Conservation (phyloP, 2,797 vertebrate genomes). For the Tadarida brasiliensis region DNA sequence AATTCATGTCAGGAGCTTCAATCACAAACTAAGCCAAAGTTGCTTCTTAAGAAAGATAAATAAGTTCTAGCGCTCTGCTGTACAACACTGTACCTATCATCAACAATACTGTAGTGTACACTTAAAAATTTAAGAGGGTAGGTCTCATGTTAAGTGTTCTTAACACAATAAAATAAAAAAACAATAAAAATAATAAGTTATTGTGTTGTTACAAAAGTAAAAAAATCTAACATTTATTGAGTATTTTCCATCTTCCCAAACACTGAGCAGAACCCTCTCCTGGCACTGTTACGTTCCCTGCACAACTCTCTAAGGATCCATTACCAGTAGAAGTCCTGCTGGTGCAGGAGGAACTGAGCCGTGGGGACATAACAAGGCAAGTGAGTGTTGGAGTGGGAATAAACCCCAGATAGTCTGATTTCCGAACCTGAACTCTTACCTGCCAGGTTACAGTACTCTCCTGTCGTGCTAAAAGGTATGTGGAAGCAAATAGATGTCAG, state of each 20-base stretch:
- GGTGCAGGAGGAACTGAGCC: neutral
- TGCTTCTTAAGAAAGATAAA: neutral
- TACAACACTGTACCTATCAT: too few species aligned
- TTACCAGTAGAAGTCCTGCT: rapidly evolving
- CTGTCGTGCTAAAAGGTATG: neutral
- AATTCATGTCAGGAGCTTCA: neutral
- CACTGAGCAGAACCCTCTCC: neutral
- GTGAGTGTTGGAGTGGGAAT: neutral
- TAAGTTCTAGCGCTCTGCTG: neutral
- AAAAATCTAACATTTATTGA: neutral
- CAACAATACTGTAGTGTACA: neutral
- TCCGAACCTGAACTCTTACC: neutral
- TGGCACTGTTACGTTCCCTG: neutral
- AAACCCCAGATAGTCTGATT: neutral
- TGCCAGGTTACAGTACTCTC: neutral
- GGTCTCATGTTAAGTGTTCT: neutral
- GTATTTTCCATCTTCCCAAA: neutral
- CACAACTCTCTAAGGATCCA: neutral
- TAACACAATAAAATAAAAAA: constrained; percentile 2
- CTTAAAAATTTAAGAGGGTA: neutral
- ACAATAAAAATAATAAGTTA: neutral
- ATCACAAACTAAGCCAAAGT: neutral
- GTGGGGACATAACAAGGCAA: neutral
- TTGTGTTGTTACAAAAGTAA: constrained; percentile 35
- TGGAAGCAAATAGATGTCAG: neutral